These are phyloP conservation scores for Limnodromus scolopaceus DNA, from an alignment of 2,797 vertebrate genomes.

Conservation along the genomic window DNA sequence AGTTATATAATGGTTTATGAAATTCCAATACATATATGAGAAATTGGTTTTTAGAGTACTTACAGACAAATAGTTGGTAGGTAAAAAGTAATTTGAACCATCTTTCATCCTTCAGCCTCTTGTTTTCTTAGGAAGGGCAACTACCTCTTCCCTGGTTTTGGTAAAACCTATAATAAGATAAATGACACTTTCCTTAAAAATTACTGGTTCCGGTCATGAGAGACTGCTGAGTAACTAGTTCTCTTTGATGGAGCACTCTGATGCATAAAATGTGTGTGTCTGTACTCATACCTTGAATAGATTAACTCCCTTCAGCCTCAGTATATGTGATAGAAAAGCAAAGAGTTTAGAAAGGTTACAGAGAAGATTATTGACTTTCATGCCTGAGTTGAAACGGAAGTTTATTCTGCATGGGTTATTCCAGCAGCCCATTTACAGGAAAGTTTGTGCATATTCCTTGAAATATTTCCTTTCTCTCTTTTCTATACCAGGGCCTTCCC, in stretches of 20 bases:
- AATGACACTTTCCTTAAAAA: background rate
- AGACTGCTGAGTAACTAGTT: background rate
- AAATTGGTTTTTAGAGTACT: background rate
- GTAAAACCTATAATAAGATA: background rate
- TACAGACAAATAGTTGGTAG: background rate
- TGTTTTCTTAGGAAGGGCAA: background rate
- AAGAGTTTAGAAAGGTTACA: slow-evolving; percentile 21
- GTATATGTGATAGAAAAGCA: background rate
- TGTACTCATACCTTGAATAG: background rate
- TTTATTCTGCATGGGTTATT: background rate
- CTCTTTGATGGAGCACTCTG: background rate
- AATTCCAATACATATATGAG: background rate
- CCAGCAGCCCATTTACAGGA: background rate
- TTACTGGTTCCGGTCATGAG: background rate
- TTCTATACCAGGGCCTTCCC: background rate
- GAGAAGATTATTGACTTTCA: background rate
- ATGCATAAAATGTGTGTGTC: background rate
- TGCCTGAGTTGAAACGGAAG: slow-evolving; percentile 5
- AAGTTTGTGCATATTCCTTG: background rate
- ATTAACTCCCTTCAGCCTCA: background rate
- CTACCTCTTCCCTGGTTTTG: background rate
- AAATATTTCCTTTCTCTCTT: background rate
- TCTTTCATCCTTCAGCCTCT: background rate
- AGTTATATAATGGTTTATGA: background rate
- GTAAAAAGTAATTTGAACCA: background rate